These are phyloP conservation scores for Lucifuga dentata DNA, from an alignment of 2,113 vertebrate species.

Conservation along the genomic window DNA sequence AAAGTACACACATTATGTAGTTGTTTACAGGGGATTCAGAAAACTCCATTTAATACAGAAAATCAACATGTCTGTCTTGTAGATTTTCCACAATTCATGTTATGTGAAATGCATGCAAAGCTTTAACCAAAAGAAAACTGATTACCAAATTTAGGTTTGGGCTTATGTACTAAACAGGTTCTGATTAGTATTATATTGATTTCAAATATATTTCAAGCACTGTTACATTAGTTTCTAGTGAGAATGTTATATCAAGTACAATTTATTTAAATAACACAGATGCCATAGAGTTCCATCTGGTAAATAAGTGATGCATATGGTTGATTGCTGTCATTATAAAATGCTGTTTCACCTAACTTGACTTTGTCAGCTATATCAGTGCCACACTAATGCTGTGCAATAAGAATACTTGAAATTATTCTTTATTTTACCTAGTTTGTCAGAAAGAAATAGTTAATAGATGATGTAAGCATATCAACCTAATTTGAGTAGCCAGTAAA, in stretches of 20 bases:
- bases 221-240: not conserved
- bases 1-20: constrained; percentile 92
- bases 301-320: not conserved
- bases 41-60: not conserved
- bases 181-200: not conserved
- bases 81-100: constrained; percentile 1
- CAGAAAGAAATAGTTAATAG: not conserved
- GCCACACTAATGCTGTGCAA: not conserved
- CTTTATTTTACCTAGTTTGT: not conserved
- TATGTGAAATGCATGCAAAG: constrained; percentile 17
- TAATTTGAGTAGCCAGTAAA: not conserved
- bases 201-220: not conserved
- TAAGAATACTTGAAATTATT: not conserved
- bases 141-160: not conserved
- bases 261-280: too few species aligned
- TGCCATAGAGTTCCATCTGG: not conserved
- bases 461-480: not conserved
- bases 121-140: constrained; percentile 7
- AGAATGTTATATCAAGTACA: too few species aligned
- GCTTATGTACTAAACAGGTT: not conserved
- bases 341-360: too few species aligned
- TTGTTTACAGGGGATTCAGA: constrained; percentile 88
- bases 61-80: not conserved
- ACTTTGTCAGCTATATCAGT: too few species aligned
- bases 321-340: not conserved